phyloP scores from a whole-genome alignment of 2,797 vertebrate species.

The Hirundo rustica region DNA sequence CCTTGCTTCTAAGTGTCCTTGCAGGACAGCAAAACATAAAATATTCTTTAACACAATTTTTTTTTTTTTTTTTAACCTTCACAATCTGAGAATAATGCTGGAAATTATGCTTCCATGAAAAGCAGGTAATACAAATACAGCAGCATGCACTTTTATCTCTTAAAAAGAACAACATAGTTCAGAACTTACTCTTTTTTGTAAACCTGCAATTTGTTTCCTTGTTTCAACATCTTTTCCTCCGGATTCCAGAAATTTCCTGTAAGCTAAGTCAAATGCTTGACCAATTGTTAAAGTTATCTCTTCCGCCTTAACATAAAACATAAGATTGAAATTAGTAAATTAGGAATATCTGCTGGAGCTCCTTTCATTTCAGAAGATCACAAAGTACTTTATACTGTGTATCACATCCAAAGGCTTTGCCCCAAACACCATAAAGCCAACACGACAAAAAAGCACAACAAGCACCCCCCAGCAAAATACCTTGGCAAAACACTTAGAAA shows the following conservation, averaged over 20 bases:
- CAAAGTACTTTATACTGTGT: not conserved
- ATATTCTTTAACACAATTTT: not conserved
- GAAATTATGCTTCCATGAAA: not conserved
- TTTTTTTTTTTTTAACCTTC: not conserved
- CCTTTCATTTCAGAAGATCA: not conserved
- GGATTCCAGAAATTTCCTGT: slow-evolving; percentile 98
- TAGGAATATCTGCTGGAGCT: not conserved
- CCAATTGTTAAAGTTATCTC: slow-evolving; percentile 98
- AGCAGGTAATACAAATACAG: not conserved
- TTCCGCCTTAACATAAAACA: slow-evolving; percentile 85
- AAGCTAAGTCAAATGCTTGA: slow-evolving; percentile 97
- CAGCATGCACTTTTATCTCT: not conserved
- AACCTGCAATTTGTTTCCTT: slow-evolving; percentile 93
- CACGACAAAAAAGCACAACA: not conserved
- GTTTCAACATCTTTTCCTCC: slow-evolving; percentile 98
- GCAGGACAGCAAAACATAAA: not conserved
- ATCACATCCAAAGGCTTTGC: not conserved
- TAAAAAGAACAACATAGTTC: not conserved
- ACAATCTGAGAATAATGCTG: not conserved
- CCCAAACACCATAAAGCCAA: not conserved
- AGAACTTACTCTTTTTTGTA: slow-evolving; percentile 92
- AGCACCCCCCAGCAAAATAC: not conserved
- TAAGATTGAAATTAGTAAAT: slow-evolving; percentile 38
- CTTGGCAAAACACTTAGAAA: not conserved
- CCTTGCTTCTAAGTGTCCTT: not conserved